Evolutionary conservation across 2,888 invertebrate species (phyloP).

Genomic region (Tolmerus cingulatus): DNA sequence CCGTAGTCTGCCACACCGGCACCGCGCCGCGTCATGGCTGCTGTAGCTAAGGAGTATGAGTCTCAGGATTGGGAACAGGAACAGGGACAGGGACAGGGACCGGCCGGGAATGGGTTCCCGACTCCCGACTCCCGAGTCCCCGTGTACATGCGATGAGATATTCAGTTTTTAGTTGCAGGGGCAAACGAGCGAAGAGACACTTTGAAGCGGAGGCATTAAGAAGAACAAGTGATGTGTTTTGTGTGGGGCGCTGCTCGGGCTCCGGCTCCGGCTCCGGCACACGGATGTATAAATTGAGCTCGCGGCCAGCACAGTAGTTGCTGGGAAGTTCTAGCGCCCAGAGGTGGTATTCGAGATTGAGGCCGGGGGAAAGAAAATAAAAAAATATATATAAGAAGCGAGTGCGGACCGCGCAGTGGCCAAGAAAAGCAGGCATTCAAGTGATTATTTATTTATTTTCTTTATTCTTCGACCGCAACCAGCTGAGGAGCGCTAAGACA

Average conservation of each 20-base stretch:
- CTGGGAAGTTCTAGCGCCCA: not conserved
- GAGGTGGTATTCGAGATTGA: not conserved
- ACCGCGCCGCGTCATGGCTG: not conserved
- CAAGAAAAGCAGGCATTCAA: not conserved
- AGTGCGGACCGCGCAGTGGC: not conserved
- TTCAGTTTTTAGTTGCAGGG: constrained; percentile 29
- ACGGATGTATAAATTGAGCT: not conserved
- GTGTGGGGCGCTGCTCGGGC: constrained; percentile 19
- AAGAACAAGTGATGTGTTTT: constrained; percentile 28
- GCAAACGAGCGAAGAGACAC: constrained; percentile 39
- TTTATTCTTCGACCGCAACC: not conserved
- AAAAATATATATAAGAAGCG: not conserved
- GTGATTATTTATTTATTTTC: not conserved
- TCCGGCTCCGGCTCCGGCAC: not conserved
- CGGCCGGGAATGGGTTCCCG: too few species aligned
- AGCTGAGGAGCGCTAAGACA: not conserved
- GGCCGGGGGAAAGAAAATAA: not conserved
- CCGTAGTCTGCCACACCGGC: not conserved
- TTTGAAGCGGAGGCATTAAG: constrained; percentile 35
- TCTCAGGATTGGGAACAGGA: not conserved
- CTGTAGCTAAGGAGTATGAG: not conserved
- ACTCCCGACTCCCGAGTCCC: not conserved
- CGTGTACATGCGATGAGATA: constrained; percentile 14
- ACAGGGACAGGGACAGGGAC: not conserved
- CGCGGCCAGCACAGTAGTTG: constrained; percentile 21